Evolutionary conservation across 2,888 invertebrate genomes (phyloP), one percentile per base, ranked within the genome.

Genomic region (Baronia brevicornis): DNA sequence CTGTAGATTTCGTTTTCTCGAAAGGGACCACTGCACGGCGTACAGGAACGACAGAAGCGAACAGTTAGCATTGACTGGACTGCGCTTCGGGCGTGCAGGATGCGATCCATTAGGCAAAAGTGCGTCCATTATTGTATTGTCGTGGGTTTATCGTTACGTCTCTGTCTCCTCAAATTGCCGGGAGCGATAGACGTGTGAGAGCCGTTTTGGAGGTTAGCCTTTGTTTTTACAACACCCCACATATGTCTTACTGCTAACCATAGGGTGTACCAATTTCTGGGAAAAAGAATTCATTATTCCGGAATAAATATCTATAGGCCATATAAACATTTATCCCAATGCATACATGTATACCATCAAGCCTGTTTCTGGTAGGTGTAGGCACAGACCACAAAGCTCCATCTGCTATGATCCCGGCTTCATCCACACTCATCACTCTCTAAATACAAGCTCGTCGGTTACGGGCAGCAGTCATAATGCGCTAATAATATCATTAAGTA

Each of bases 101-200:
- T 80, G 75, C 60, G 57, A 43, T 46, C 79, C 70, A 80, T 84
- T 82, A 80, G 70, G 68, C 70, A 62, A 64, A 73, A 68, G 71
- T 73, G 68, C 77, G 70, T 51, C 73, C 75, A 79, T 82, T 78
- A 80, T 75, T 73, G 77, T 77, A 80, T 82, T 84, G 82, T 79
- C 74, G 79, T 70, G 73, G 73, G 77, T 65, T 72, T 75, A 70
- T 72, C 67, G 75, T 73, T 70, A 65, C 66, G 61, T 66, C 63
- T 60, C 68, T 67, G 63, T 74, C 74, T 75, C 66, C 57, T 68
- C 55, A 64, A 62, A 70, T 69, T 68, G 66, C 54, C 48, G 60
- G 60, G 58, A 57, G 56, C 51, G 57, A 58, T 64, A 60, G 54
- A 59, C 62, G 60, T 56, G 54, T 51, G 57, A 56, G 52, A 51